Evolutionary conservation across 2,888 invertebrate species (phyloP).

Genomic region (Ariolimax columbianus): DNA sequence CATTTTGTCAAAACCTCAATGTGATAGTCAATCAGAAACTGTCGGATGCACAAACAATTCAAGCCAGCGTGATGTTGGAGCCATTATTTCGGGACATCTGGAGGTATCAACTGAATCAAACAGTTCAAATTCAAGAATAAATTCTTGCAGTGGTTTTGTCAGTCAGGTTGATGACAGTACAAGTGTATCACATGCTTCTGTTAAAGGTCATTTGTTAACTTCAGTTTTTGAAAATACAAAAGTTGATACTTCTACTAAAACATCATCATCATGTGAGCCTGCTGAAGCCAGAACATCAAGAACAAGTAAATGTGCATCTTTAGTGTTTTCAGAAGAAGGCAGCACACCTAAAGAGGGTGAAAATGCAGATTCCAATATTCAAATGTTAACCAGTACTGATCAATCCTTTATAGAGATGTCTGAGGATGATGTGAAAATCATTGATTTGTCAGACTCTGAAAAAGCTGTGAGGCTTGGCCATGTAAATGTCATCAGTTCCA

Average conservation of each 20-base stretch:
- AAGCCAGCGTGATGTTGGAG: not conserved
- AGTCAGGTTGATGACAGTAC: not conserved
- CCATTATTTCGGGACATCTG: not conserved
- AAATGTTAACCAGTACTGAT: not conserved
- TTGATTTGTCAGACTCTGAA: slow-evolving; percentile 32
- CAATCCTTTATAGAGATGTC: not conserved
- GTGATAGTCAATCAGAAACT: not conserved
- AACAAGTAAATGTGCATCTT: not conserved
- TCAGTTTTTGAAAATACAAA: not conserved
- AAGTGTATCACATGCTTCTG: not conserved
- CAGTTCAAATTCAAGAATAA: too few species aligned
- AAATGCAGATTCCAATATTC: not conserved
- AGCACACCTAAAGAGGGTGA: not conserved
- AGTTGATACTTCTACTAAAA: not conserved
- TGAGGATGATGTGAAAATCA: slow-evolving; percentile 38
- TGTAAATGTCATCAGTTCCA: not conserved
- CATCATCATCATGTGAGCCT: not conserved
- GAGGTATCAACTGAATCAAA: not conserved
- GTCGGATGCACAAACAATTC: not conserved
- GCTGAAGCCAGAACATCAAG: not conserved
- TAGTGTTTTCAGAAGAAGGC: not conserved
- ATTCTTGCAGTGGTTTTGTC: not conserved
- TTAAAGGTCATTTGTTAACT: not conserved
- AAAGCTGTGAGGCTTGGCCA: slow-evolving; percentile 6
- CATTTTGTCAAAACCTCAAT: not conserved